Evolutionary conservation across 2,797 vertebrate species (phyloP), one percentile per base, ranked within the genome.

Genomic region (Anabacerthia variegaticeps): DNA sequence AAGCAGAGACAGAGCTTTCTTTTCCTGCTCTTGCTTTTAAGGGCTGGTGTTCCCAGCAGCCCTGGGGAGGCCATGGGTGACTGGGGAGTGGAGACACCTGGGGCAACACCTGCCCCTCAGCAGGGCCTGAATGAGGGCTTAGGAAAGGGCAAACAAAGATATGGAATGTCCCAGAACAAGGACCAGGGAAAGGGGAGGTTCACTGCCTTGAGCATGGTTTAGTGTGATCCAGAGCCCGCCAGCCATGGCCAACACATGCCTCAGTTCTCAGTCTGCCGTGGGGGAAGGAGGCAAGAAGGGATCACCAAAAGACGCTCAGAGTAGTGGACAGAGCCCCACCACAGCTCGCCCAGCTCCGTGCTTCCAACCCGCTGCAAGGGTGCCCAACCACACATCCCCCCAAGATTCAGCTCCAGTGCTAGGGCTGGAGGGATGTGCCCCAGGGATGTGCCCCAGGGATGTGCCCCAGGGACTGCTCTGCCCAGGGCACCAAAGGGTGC

Each of bases 1-100:
- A 1, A 32, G 1, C 1, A 4, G 2, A 41, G 18, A 0, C 2
- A 19, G 3, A 0, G 0, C 1, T 1, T 0, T 1, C 9, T 0
- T 4, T 0, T 27, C 36, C 32, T 77, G 4, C 24, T 27, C 23
- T 37, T 68, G 22, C 13, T 83, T 83, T 85, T 82, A 32, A 69
- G 39, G 24, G 6, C 12, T 67, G 36, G 28, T 62, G 24, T 6
- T 88, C 59, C 79, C 82, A 75, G 48, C 62, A 94, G 66, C 39
- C 21, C 28, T 34, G 3, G 19, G n/a, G 34, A 48, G 12, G 10
- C 5, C 55, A 46, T 39, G 30, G 28, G 36, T 22, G 43, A 12
- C 19, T 36, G n/a, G 21, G 26, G 6, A 75, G 14, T 11, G 30
- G 80, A 54, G 13, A 51, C 51, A 82, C 37, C n/a, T 69, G 12